Percentiles rank a stretch among this genome's conserved stretches.
phyloP scores from a whole-genome alignment of 30 jellyfish, hydroid and myxozoan genomes.

The Cassiopea andromeda region DNA sequence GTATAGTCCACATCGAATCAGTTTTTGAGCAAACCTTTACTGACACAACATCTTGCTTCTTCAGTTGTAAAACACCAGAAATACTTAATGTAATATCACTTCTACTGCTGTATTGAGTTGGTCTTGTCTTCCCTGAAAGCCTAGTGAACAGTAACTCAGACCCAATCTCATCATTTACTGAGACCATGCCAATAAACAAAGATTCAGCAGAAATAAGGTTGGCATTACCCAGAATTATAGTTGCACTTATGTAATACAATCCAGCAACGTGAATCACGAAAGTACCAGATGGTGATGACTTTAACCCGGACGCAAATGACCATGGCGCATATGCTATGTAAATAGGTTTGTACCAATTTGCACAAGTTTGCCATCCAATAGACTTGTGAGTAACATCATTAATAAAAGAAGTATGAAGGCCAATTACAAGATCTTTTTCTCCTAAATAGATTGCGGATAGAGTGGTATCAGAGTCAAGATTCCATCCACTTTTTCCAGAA shows the following conservation, averaged over 20 bases:
- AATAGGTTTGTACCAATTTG: constrained; percentile 48
- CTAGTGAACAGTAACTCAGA: constrained; percentile 25
- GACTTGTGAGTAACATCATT: constrained; percentile 18
- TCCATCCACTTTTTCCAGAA: constrained; percentile 16
- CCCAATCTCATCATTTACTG: constrained; percentile 39
- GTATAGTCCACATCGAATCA: constrained; percentile 53
- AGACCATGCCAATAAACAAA: constrained; percentile 45
- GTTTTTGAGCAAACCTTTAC: constrained; percentile 57
- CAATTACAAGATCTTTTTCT: constrained; percentile 19
- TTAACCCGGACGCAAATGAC: constrained; percentile 31
- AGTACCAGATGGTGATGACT: constrained; percentile 24
- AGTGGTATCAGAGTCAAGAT: constrained; percentile 13
- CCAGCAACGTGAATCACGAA: constrained; percentile 19
- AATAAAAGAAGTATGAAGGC: constrained; percentile 46
- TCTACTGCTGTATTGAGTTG: constrained; percentile 7
- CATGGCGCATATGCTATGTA: constrained; percentile 37
- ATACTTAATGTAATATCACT: constrained; percentile 41
- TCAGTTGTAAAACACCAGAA: constrained; percentile 28
- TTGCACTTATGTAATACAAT: constrained; percentile 32
- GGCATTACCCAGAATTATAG: constrained; percentile 46
- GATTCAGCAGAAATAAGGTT: constrained; percentile 19
- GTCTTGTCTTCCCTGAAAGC: constrained; percentile 18
- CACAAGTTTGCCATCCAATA: constrained; percentile 60
- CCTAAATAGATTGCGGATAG: constrained; percentile 35
- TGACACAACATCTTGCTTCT: constrained; percentile 40